Evolutionary conservation across 1,140 invertebrate genomes (phyloP), one percentile per base, ranked within the genome.

Genomic region (Drosophila azteca): DNA sequence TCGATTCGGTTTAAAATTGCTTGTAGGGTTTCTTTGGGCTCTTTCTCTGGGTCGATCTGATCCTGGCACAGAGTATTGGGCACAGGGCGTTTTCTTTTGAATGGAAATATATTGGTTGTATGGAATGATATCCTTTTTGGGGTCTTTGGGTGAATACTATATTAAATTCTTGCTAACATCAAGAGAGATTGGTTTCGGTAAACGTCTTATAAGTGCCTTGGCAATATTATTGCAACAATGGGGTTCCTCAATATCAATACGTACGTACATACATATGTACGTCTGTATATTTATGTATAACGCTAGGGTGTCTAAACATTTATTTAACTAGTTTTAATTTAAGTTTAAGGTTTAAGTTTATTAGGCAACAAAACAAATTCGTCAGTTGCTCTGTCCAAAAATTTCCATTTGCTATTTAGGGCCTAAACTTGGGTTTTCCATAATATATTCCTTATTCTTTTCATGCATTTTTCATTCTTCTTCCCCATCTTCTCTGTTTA

Each of bases 281-380:
- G 54, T 64, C 61, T 54, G 26, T 71, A 58, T 58, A 59, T 65
- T 55, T 52, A 35, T 65, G 57, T 76, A 61, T 81, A 73, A 62
- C 60, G 68, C 79, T 85, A 84, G 63, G 77, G 49, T 77, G 46
- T 70, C 83, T 83, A 89, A 85, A 89, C 76, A 83, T 88, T 88
- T 76, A 88, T 77, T 88, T 89, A 79, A 74, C 84, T 89, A 88
- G 49, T 54, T 75, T 71, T 63, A 46, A 60, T 74, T 61, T 51
- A 62, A 44, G 29, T 50, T 49, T 64, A 35, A 35, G 31, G 31
- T 49, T 49, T 64, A 35, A 35, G 31, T 8, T 49, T 74, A 54
- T 63, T 87, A 72, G 77, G 59, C 76, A 79, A 76, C 82, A 88
- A 88, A 88, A 88, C 82, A 87, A 79, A 79, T 88, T 88, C 79